Evolutionary conservation across 2,888 invertebrate genomes (phyloP), one percentile per base, ranked within the genome.

Genomic region (Hartigia nigra): DNA sequence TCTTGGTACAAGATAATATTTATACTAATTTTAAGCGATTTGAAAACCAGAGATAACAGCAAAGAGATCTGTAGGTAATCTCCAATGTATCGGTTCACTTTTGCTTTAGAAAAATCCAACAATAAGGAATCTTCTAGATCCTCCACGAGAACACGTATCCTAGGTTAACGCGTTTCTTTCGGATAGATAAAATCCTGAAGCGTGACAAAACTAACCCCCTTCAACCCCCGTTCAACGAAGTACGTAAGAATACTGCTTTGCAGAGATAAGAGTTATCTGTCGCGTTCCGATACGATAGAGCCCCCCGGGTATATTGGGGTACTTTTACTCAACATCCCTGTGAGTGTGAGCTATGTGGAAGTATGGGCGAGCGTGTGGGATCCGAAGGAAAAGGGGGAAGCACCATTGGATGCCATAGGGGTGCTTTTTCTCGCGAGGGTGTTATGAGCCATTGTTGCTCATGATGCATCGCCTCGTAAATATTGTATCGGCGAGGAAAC

Each of bases 401-500:
- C 37, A 2, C 55, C 9, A 23, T 55, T 55, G 9, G 77, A 70
- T 55, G 76, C 76, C 74, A 69, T 34, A 80, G 80, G 82, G 83
- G 82, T 83, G 86, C 83, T 85, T 86, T 88, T 88, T 88, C 87
- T 86, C 81, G 84, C 85, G 84, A 84, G 87, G 87, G 87, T 87
- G 87, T 88, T 87, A 89, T 86, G 87, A 88, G 86, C 89, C 87
- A 91, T 91, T 91, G 91, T 91, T 89, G 89, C 85, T 83, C 85
- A 83, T 91, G 91, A 91, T 91, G 88, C 90, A 91, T 91, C 90
- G 89, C 88, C 90, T 90, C 91, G 90, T 91, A 91, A 91, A 91
- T 91, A 90, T 90, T 88, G 86, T 88, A 90, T 91, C 89, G 88
- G 84, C 84, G 83, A 87, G 84, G 86, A 86, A 87, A 87, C 87